Evolutionary conservation across 2,888 invertebrate species (phyloP).

Genomic region (Drosophila monieri): DNA sequence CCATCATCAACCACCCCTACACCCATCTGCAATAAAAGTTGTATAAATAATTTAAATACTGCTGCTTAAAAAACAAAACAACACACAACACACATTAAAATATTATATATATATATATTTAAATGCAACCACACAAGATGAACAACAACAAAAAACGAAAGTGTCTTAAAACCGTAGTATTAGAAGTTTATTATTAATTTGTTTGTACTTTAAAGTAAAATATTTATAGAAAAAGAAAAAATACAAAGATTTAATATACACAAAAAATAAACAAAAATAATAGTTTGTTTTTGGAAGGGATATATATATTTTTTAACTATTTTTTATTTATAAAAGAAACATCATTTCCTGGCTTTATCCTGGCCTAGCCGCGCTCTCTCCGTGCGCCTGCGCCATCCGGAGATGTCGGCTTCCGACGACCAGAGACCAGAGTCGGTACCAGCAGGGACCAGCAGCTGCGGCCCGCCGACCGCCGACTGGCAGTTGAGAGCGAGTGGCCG

Average conservation of each 20-base stretch:
- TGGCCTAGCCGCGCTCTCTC: conserved; percentile 17
- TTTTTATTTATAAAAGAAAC: too few relatives aligned
- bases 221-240: conserved; percentile 78
- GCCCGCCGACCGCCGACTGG: conserved; percentile 5
- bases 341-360: not conserved
- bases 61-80: conserved; percentile 56
- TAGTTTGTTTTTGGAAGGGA: not conserved
- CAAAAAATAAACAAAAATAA: conserved; percentile 58
- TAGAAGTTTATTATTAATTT: conserved; percentile 81
- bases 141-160: conserved; percentile 80
- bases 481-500: conserved; percentile 72
- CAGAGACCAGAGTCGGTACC: conserved; percentile 32
- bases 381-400: conserved; percentile 50
- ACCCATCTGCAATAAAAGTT: conserved; percentile 49
- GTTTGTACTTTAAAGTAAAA: conserved; percentile 81
- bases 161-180: conserved; percentile 83
- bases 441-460: conserved; percentile 45
- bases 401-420: conserved; percentile 35
- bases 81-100: conserved; percentile 42
- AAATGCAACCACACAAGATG: conserved; percentile 72
- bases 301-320: too few relatives aligned
- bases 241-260: conserved; percentile 79
- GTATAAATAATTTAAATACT: conserved; percentile 64
- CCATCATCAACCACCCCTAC: conserved; percentile 23
- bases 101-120: conserved; percentile 47